Evolutionary conservation across 2,797 vertebrate genomes (phyloP).

Genomic region (Parauchenoglanis ngamensis): DNA sequence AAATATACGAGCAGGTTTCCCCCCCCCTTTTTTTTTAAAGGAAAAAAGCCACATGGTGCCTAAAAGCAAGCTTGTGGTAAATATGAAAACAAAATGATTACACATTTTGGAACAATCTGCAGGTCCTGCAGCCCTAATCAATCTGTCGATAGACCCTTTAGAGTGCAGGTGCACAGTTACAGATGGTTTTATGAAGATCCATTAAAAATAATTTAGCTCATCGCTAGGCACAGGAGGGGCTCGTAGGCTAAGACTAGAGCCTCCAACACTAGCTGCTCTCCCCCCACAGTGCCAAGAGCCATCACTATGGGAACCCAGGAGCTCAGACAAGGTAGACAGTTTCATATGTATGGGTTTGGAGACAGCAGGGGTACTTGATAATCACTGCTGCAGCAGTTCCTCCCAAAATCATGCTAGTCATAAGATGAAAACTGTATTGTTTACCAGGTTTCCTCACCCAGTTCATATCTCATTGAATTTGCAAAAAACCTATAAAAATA

Average conservation of each 20-base stretch:
- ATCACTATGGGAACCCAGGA: constrained; percentile 57
- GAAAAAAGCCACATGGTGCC: constrained; percentile 31
- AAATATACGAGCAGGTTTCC: constrained; percentile 1
- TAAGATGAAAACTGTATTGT: neutral
- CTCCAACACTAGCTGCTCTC: constrained; percentile 51
- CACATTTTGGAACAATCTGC: constrained; percentile 79
- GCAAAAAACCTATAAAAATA: neutral
- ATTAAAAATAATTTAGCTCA: constrained; percentile 83
- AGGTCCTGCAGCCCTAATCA: constrained; percentile 78
- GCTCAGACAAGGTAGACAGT: constrained; percentile 22
- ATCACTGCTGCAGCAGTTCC: constrained; percentile 15
- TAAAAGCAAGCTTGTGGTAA: constrained; percentile 66
- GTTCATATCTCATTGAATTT: neutral
- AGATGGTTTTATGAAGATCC: constrained; percentile 85
- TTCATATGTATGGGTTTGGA: constrained; percentile 8
- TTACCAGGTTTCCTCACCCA: neutral
- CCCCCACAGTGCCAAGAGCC: constrained; percentile 25
- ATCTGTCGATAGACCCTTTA: constrained; percentile 80
- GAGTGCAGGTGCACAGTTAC: constrained; percentile 79
- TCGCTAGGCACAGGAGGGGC: constrained; percentile 77
- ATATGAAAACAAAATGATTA: constrained; percentile 75
- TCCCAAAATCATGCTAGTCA: constrained; percentile 21
- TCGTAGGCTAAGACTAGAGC: constrained; percentile 66
- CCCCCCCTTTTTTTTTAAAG: neutral
- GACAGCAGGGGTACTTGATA: constrained; percentile 15